Percentiles rank a stretch among this genome's conserved stretches.
Evolutionary conservation across 1,140 invertebrate genomes (phyloP).

Genomic region (Scaptodrosophila lebanonensis): DNA sequence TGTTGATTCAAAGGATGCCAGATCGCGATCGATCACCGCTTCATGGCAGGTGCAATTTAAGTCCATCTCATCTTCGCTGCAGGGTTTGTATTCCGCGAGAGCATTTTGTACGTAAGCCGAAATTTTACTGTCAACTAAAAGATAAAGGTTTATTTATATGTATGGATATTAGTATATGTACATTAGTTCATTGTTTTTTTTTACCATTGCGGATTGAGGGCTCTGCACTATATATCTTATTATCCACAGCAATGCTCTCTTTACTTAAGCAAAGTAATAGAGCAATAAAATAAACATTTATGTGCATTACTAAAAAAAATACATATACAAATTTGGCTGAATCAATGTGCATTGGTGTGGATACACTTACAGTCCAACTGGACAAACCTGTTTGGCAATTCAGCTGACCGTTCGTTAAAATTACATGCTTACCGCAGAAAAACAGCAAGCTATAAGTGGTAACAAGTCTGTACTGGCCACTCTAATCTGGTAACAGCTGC

Average conservation of each 20-base stretch:
- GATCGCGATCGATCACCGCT: constrained; percentile 83
- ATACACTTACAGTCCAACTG: neutral
- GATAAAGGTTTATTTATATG: neutral
- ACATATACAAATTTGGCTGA: constrained; percentile 14
- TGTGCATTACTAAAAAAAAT: constrained; percentile 39
- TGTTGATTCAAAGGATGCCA: constrained; percentile 81
- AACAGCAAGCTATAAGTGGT: too few species aligned
- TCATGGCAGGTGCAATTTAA: constrained; percentile 81
- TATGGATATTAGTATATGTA: neutral
- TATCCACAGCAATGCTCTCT: neutral
- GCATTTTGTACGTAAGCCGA: constrained; percentile 61
- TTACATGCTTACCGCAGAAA: neutral
- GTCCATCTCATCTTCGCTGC: constrained; percentile 38
- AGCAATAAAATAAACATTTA: constrained; percentile 25
- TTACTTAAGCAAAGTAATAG: constrained; percentile 23
- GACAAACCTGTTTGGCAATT: constrained; percentile 4
- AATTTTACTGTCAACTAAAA: constrained; percentile 24
- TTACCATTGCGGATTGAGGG: neutral
- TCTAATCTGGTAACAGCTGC: constrained; percentile 20
- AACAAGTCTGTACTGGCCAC: constrained; percentile 2
- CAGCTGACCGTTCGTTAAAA: neutral
- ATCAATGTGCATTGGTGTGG: neutral
- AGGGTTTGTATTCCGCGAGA: constrained; percentile 28
- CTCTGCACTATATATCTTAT: constrained; percentile 7
- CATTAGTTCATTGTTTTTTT: constrained; percentile 16